phyloP scores from a whole-genome alignment of 2,888 invertebrate species.

The Pemphredon lugubris region DNA sequence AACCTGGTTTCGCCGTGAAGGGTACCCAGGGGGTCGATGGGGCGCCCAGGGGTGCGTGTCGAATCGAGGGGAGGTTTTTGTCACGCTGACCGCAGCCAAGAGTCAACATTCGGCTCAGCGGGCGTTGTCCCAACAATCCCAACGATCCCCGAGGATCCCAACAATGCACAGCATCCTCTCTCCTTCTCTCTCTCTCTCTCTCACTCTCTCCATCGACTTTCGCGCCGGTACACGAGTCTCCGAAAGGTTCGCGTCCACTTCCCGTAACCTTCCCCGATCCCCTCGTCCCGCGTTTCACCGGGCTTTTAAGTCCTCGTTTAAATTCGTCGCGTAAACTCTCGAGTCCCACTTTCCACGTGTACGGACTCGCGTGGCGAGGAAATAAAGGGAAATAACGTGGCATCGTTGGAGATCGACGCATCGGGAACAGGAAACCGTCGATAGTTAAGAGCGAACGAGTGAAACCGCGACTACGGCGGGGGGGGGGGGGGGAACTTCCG shows the following conservation, averaged over 20 bases:
- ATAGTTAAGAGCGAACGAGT: too few relatives aligned
- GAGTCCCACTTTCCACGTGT: too few relatives aligned
- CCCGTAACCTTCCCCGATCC: too few relatives aligned
- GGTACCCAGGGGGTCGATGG: conserved; percentile 41
- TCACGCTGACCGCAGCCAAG: conserved; percentile 75
- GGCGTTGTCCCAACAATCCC: conserved; percentile 66
- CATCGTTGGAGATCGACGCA: too few relatives aligned
- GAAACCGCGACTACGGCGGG: not conserved
- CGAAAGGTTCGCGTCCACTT: too few relatives aligned
- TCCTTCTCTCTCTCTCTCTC: conserved; percentile 4
- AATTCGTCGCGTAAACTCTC: too few relatives aligned
- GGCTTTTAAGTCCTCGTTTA: too few relatives aligned
- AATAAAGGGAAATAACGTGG: too few relatives aligned
- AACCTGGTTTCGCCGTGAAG: conserved; percentile 24
- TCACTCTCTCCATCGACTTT: conserved; percentile 1
- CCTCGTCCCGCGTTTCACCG: too few relatives aligned
- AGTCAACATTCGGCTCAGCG: conserved; percentile 77
- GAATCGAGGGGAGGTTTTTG: conserved; percentile 77
- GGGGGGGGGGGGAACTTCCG: conserved; percentile 15
- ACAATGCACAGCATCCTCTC: conserved; percentile 31
- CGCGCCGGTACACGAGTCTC: not conserved
- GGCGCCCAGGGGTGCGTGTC: conserved; percentile 69
- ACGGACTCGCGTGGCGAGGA: too few relatives aligned
- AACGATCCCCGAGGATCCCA: conserved; percentile 38
- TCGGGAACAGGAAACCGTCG: too few relatives aligned